Evolutionary conservation across 2,113 vertebrate species (phyloP).

Genomic region (Aptenodytes forsteri): DNA sequence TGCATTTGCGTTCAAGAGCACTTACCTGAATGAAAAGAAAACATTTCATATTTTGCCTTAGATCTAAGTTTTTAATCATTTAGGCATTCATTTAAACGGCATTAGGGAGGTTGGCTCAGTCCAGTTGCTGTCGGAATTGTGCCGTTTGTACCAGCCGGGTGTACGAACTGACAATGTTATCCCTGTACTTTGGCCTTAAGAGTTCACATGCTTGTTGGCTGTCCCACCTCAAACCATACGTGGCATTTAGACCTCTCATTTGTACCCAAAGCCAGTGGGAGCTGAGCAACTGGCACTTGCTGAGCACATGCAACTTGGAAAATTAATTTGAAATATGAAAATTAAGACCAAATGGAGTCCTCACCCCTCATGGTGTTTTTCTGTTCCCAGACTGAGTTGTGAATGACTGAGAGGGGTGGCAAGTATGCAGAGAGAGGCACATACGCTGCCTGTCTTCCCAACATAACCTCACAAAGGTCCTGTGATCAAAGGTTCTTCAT

Average conservation of each 20-base stretch:
- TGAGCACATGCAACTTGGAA: neutral
- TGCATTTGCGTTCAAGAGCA: neutral
- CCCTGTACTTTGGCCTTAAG: neutral
- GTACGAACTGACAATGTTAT: neutral
- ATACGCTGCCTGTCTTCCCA: neutral
- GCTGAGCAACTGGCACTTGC: neutral
- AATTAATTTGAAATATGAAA: neutral
- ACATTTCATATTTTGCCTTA: neutral
- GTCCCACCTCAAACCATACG: neutral
- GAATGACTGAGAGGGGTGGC: neutral
- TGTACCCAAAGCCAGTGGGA: neutral
- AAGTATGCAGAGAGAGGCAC: neutral
- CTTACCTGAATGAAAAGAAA: neutral
- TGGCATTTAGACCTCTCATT: neutral
- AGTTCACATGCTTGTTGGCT: neutral
- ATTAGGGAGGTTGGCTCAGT: neutral
- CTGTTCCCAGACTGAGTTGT: neutral
- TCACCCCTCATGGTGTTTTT: neutral
- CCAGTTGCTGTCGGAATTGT: neutral
- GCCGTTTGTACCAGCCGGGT: neutral
- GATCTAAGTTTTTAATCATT: neutral
- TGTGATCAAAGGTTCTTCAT: neutral
- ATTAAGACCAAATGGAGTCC: neutral
- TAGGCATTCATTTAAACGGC: neutral
- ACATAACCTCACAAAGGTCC: neutral